Evolutionary conservation across 2,888 invertebrate genomes (phyloP).

Genomic region (Pharmacophagus antenor): DNA sequence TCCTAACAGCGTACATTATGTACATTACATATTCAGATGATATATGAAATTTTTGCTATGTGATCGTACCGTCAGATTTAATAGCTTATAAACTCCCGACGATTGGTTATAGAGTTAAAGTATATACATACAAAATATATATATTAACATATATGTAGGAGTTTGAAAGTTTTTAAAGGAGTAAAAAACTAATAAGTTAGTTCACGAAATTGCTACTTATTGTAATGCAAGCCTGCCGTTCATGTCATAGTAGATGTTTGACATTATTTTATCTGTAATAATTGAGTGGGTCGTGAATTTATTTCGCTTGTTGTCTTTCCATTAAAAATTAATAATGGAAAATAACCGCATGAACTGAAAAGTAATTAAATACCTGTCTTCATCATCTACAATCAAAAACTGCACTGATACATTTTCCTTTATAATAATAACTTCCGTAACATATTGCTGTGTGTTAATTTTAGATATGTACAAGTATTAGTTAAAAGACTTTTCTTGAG

Average conservation of each 20-base stretch:
- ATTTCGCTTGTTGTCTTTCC: neutral
- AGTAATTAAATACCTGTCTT: neutral
- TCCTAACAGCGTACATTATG: too few species aligned
- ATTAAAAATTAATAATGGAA: neutral
- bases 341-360: neutral
- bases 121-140: neutral
- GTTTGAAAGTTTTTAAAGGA: neutral
- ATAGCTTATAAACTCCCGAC: neutral
- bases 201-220: neutral
- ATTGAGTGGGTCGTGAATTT: neutral
- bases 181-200: neutral
- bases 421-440: neutral
- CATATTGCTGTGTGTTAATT: conserved; percentile 1
- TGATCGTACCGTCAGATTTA: neutral
- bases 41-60: too few species aligned
- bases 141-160: neutral
- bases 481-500: neutral
- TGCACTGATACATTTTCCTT: neutral
- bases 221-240: neutral
- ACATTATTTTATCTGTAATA: neutral
- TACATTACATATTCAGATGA: neutral
- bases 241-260: neutral
- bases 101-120: neutral
- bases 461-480: conserved; percentile 1
- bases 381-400: neutral